Percentiles rank a stretch among this genome's conserved stretches.
Conservation (phyloP, 2,113 vertebrate species). For the Isichthys henryi region DNA sequence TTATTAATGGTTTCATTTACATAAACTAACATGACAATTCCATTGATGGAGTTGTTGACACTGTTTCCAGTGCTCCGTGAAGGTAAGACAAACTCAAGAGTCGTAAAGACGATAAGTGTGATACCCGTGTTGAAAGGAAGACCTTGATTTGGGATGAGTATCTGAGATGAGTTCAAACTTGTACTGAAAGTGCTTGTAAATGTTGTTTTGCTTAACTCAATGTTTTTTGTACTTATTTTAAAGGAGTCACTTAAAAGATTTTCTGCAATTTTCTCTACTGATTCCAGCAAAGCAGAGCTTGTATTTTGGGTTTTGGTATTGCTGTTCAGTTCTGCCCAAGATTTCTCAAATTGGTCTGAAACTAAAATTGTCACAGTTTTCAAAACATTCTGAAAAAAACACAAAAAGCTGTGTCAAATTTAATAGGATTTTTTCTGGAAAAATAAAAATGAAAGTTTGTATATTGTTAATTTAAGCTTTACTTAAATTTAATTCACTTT, state of each 20-base stretch:
- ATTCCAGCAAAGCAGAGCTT: slow-evolving; percentile 56
- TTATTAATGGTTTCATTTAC: slow-evolving; percentile 34
- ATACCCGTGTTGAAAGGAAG: slow-evolving; percentile 31
- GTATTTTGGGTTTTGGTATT: slow-evolving; percentile 31
- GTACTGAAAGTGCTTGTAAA: slow-evolving; percentile 23
- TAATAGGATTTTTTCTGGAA: background rate
- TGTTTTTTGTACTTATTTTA: slow-evolving; percentile 13
- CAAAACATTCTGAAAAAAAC: slow-evolving; percentile 51
- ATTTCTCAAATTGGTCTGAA: slow-evolving; percentile 6
- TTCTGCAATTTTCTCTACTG: slow-evolving; percentile 57
- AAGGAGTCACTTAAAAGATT: slow-evolving; percentile 17
- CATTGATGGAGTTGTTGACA: slow-evolving; percentile 39
- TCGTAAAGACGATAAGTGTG: slow-evolving; percentile 54
- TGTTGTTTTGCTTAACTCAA: slow-evolving; percentile 34
- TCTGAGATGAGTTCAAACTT: slow-evolving; percentile 32
- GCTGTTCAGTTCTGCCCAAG: slow-evolving; percentile 45
- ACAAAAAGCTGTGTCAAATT: background rate
- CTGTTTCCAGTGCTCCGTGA: slow-evolving; percentile 15
- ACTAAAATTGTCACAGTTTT: slow-evolving; percentile 44
- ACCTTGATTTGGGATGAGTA: slow-evolving; percentile 1
- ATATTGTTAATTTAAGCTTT: background rate
- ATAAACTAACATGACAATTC: slow-evolving; percentile 44
- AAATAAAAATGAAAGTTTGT: background rate
- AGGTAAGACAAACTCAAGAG: slow-evolving; percentile 58
- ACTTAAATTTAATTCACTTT: background rate